Conservation (phyloP, 1,140 invertebrate species). For the Neelides sp. region DNA sequence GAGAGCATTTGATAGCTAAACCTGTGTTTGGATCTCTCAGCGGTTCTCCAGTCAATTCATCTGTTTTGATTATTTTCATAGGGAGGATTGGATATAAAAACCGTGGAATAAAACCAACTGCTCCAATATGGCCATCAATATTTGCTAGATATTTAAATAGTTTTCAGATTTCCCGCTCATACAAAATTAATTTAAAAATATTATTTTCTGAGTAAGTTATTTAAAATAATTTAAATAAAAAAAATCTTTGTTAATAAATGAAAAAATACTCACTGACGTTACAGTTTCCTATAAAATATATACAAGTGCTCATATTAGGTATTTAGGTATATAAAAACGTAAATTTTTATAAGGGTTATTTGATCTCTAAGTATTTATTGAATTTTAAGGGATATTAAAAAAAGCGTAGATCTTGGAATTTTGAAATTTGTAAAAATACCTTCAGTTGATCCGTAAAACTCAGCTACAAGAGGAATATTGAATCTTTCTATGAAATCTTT, state of each 20-base stretch:
- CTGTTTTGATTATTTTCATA: conserved; percentile 75
- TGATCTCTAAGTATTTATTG: conserved; percentile 5
- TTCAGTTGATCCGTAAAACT: conserved; percentile 96
- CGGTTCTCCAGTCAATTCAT: conserved; percentile 70
- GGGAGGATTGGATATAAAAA: conserved; percentile 69
- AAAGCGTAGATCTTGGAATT: conserved; percentile 65
- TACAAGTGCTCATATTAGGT: background rate
- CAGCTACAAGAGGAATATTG: conserved; percentile 65
- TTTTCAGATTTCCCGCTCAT: background rate
- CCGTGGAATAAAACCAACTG: conserved; percentile 71
- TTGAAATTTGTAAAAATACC: conserved; percentile 55
- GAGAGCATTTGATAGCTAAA: conserved; percentile 63
- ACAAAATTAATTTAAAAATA: background rate
- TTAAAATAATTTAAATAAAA: background rate
- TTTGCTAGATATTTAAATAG: background rate
- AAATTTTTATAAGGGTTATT: background rate
- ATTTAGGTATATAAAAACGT: background rate
- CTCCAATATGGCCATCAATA: conserved; percentile 6
- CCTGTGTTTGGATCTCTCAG: conserved; percentile 46
- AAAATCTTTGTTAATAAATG: background rate
- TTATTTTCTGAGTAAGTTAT: background rate
- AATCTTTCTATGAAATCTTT: conserved; percentile 81
- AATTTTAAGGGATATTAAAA: background rate
- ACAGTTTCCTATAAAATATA: background rate
- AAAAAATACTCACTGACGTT: background rate